phyloP scores from a whole-genome alignment of 35 echinoderm and acorn worm species.

The Lytechinus variegatus region DNA sequence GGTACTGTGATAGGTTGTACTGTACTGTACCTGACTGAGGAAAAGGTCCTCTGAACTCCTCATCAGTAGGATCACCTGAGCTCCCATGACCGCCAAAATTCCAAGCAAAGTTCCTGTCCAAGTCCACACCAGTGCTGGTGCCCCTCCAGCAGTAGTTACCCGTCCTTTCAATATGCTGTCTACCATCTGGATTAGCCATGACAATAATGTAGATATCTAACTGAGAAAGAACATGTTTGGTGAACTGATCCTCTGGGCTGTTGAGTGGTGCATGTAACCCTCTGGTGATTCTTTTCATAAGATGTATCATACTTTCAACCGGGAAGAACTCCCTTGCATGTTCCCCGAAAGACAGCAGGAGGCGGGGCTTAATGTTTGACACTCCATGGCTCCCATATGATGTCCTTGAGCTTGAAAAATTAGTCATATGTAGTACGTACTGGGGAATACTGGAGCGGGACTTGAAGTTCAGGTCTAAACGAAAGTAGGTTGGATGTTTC shows the following conservation, averaged over 20 bases:
- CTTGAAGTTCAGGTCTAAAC: conserved; percentile 61
- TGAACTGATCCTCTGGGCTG: conserved; percentile 54
- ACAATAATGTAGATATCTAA: conserved; percentile 85
- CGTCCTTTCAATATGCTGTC: conserved; percentile 80
- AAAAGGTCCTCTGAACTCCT: conserved; percentile 86
- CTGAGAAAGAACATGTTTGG: conserved; percentile 68
- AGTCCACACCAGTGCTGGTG: conserved; percentile 90
- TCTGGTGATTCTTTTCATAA: conserved; percentile 75
- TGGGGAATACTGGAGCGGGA: conserved; percentile 76
- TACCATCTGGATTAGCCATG: conserved; percentile 93
- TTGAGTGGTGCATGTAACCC: conserved; percentile 62
- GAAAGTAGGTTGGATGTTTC: conserved; percentile 73
- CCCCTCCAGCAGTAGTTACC: conserved; percentile 98
- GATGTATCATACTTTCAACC: conserved; percentile 84
- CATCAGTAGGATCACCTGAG: conserved; percentile 82
- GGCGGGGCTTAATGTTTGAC: conserved; percentile 67
- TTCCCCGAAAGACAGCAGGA: conserved; percentile 92
- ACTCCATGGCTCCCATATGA: conserved; percentile 48
- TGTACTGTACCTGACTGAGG: conserved; percentile 75
- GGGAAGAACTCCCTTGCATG: conserved; percentile 97
- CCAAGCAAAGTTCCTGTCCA: conserved; percentile 98
- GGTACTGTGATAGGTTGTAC: neutral
- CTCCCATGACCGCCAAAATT: conserved; percentile 90
- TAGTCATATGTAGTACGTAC: conserved; percentile 80
- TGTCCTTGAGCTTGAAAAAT: conserved; percentile 78